These are phyloP conservation scores for Hippocampus mohnikei DNA, from an alignment of 2,113 vertebrate species.

Conservation along the genomic window DNA sequence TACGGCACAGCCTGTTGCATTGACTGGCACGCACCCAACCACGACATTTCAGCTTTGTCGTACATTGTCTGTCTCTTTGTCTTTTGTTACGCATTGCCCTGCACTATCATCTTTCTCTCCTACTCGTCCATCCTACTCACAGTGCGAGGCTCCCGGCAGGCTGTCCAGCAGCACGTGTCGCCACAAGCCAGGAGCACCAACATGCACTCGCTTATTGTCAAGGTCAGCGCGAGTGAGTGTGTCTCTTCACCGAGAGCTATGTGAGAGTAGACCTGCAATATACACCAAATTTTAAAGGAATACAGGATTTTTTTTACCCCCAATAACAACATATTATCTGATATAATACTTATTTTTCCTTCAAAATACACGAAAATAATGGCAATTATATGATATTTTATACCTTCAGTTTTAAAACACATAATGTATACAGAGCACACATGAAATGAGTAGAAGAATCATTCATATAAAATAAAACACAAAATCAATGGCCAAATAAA, in stretches of 20 bases:
- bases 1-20: conserved; percentile 86
- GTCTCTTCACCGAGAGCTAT: not conserved
- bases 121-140: conserved; percentile 79
- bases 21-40: conserved; percentile 72
- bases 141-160: conserved; percentile 72
- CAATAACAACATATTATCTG: too few relatives aligned
- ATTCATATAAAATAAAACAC: too few relatives aligned
- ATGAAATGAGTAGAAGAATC: too few relatives aligned
- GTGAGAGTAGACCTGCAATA: not conserved
- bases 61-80: conserved; percentile 80
- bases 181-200: conserved; percentile 63
- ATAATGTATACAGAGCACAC: too few relatives aligned
- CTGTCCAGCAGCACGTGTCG: conserved; percentile 74
- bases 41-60: conserved; percentile 61
- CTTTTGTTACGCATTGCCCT: conserved; percentile 82
- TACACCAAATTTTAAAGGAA: too few relatives aligned
- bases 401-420: too few relatives aligned
- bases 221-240: conserved; percentile 64
- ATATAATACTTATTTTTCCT: too few relatives aligned
- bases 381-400: too few relatives aligned
- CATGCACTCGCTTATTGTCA: conserved; percentile 71
- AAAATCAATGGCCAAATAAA: too few relatives aligned
- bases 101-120: conserved; percentile 77
- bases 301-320: too few relatives aligned
- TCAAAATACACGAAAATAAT: too few relatives aligned